Evolutionary conservation across 2,888 invertebrate genomes (phyloP).

Genomic region (Mythimna loreyi): DNA sequence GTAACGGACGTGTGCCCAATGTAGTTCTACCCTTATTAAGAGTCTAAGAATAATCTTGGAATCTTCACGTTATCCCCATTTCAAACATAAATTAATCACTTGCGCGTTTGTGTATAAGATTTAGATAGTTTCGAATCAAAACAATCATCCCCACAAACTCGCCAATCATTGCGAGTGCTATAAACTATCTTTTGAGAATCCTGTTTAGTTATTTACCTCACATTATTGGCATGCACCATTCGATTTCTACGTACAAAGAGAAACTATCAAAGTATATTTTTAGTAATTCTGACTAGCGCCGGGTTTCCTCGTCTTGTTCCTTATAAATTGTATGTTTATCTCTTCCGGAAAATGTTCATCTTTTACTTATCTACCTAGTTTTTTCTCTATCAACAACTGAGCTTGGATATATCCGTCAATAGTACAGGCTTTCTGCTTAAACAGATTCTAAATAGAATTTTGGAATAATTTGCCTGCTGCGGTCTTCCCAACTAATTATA

Average conservation of each 20-base stretch:
- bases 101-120: not conserved
- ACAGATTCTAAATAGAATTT: too few species aligned
- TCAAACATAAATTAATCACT: not conserved
- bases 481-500: too few species aligned
- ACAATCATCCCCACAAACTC: slow-evolving; percentile 16
- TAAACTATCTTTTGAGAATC: slow-evolving; percentile 38
- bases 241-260: slow-evolving; percentile 52
- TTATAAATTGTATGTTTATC: slow-evolving; percentile 51
- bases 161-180: slow-evolving; percentile 10
- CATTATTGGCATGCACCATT: slow-evolving; percentile 31
- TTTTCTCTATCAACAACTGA: not conserved
- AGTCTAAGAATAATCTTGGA: not conserved
- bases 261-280: slow-evolving; percentile 61
- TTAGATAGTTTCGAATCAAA: not conserved
- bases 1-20: too few species aligned
- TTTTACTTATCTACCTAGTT: slow-evolving; percentile 18
- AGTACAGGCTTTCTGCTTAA: not conserved
- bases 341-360: slow-evolving; percentile 41
- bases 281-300: slow-evolving; percentile 55
- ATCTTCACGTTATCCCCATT: not conserved
- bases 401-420: slow-evolving; percentile 4
- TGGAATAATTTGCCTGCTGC: too few species aligned
- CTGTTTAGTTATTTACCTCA: slow-evolving; percentile 41
- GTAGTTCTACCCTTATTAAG: too few species aligned
- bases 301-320: slow-evolving; percentile 56